phyloP scores from a whole-genome alignment of 2,113 vertebrate genomes.

The Hassar affinis region DNA sequence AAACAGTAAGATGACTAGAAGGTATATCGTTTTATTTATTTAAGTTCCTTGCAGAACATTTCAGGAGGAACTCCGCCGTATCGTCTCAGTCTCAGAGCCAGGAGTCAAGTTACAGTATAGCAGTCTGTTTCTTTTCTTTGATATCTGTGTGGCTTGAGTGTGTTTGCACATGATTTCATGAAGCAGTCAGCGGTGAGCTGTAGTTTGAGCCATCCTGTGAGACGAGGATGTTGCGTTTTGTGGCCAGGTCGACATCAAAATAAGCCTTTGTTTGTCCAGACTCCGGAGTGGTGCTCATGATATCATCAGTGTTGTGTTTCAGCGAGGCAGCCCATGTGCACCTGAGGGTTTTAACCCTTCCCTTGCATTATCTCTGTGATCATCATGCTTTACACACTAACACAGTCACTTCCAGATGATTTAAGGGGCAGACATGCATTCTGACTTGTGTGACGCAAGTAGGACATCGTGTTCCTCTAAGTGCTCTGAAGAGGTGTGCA shows the following conservation, averaged over 20 bases:
- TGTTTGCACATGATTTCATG: not conserved
- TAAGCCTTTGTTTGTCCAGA: constrained; percentile 8
- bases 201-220: constrained; percentile 20
- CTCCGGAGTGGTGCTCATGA: constrained; percentile 7
- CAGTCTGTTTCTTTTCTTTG: not conserved
- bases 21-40: too few species aligned
- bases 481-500: not conserved
- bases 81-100: not conserved
- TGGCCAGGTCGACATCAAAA: constrained; percentile 16
- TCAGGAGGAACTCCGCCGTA: not conserved
- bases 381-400: not conserved
- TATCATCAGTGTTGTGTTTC: constrained; percentile 35
- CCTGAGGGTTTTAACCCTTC: constrained; percentile 25
- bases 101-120: constrained; percentile 10
- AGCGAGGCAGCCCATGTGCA: constrained; percentile 3
- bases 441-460: not conserved
- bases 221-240: constrained; percentile 5
- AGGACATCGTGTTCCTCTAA: not conserved
- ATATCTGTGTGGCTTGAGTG: not conserved
- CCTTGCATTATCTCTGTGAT: not conserved
- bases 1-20: not conserved
- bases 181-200: constrained; percentile 1
- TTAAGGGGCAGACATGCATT: not conserved
- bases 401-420: not conserved
- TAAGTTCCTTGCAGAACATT: not conserved